Evolutionary conservation across 2,113 vertebrate species (phyloP).

Genomic region (Notechis scutatus): DNA sequence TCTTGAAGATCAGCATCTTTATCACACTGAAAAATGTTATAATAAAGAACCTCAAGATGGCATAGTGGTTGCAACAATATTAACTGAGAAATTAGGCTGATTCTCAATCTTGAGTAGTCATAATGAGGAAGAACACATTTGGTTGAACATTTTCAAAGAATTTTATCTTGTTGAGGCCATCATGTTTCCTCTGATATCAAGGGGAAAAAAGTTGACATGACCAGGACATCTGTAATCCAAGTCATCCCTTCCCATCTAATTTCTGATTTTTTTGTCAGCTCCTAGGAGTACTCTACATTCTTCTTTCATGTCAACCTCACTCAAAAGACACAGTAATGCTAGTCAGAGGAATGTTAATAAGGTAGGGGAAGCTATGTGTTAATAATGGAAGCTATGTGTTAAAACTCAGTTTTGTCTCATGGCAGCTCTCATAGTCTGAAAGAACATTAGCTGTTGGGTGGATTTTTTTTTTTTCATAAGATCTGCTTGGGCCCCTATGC

Average conservation of each 20-base stretch:
- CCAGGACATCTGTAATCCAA: neutral
- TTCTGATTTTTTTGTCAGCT: neutral
- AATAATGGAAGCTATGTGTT: neutral
- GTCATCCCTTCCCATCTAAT: neutral
- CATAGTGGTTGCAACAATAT: neutral
- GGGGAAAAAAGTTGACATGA: neutral
- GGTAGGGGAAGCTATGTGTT: neutral
- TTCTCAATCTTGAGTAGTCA: neutral
- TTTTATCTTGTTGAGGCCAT: neutral
- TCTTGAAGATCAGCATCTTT: neutral
- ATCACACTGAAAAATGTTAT: neutral
- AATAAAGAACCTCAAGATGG: neutral
- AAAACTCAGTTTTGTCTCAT: neutral
- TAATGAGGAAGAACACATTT: neutral
- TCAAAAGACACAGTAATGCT: neutral
- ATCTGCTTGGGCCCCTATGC: neutral
- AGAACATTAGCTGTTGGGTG: neutral
- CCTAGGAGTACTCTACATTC: neutral
- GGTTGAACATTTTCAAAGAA: neutral
- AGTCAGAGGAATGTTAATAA: neutral
- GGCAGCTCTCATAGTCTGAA: neutral
- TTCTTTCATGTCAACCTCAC: neutral
- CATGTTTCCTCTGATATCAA: neutral
- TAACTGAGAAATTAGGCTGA: neutral
- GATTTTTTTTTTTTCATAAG: neutral